Evolutionary conservation across 2,888 invertebrate genomes (phyloP), one percentile per base, ranked within the genome.

Genomic region (Lasioglossum morio): DNA sequence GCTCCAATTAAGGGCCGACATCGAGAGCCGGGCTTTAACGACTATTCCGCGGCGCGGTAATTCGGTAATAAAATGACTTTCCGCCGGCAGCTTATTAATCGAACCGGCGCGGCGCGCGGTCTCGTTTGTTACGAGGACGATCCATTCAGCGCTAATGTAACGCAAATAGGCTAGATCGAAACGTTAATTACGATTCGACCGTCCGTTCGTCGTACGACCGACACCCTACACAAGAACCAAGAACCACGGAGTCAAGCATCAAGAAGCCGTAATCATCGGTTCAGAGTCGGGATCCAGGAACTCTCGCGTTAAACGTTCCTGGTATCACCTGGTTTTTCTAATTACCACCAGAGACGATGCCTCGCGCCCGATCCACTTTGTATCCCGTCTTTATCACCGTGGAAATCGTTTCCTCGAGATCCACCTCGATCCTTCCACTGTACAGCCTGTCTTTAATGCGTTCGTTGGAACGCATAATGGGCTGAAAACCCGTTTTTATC

Each of bases 141-240:
- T 74, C 74, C 69, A 53, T 23, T 70, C 82, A 75, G 74, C 84
- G 77, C 83, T 84, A 84, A 84, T 82, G 77, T 77, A 82, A 82
- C 77, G 74, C 77, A 78, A 74, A 74, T 75, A 82, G 53, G 19
- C 40, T 37, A 48, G 79, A 81, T 63, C 72, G 46, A 10, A n/a
- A 73, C 27, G 37, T 27, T 73, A 76, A 81, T 83, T 81, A 81
- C 72, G 63, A 72, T 63, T n/a, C 53, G 23, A 53, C 53, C 53
- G 53, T 53, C 53, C 81, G 7, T 14, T 19, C 34, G 40, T 16
- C 34, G 30, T 23, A n/a, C 43, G 53, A 70, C 46, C 73, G 66
- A 79, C 53, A 37, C 30, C 53, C 60, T 66, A 23, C 43, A 27
- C 81, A 80, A 82, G 60, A 82, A 82, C 69, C 53, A 53, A n/a